A percentile compares a stretch with the other conserved stretches of the same genome.
These are phyloP conservation scores for Psettodes erumei DNA, from an alignment of 2,113 vertebrate genomes.

Conservation along the genomic window DNA sequence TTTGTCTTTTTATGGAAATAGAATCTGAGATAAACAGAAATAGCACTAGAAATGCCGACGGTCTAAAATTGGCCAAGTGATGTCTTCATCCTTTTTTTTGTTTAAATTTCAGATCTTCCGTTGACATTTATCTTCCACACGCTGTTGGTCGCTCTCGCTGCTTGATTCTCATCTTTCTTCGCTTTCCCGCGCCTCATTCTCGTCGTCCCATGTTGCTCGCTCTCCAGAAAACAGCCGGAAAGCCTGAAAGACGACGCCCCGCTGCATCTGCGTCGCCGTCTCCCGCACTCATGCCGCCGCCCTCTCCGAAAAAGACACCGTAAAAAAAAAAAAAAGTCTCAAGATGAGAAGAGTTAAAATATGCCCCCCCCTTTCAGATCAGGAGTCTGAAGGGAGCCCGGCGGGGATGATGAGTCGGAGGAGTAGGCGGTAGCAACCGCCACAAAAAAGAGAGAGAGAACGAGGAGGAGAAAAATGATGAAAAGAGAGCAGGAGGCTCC, in stretches of 20 bases:
- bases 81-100: not conserved
- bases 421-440: constrained; percentile 44
- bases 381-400: constrained; percentile 50
- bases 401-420: constrained; percentile 54
- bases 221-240: constrained; percentile 24
- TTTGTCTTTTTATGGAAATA: constrained; percentile 17
- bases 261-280: constrained; percentile 1
- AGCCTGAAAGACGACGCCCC: constrained; percentile 29
- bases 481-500: constrained; percentile 48
- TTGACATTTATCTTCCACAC: not conserved
- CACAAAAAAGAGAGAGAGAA: constrained; percentile 30
- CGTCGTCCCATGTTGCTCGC: not conserved
- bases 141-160: not conserved
- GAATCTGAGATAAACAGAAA: not conserved
- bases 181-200: not conserved
- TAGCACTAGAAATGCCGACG: not conserved
- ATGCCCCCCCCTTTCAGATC: constrained; percentile 56
- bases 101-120: not conserved
- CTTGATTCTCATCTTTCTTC: not conserved
- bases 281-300: constrained; percentile 11
- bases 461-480: constrained; percentile 50
- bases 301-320: constrained; percentile 27
- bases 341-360: constrained; percentile 52
- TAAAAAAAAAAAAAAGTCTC: constrained; percentile 30
- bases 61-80: too few species aligned